Evolutionary conservation across 2,113 vertebrate genomes (phyloP).

Genomic region (Chionomys nivalis): DNA sequence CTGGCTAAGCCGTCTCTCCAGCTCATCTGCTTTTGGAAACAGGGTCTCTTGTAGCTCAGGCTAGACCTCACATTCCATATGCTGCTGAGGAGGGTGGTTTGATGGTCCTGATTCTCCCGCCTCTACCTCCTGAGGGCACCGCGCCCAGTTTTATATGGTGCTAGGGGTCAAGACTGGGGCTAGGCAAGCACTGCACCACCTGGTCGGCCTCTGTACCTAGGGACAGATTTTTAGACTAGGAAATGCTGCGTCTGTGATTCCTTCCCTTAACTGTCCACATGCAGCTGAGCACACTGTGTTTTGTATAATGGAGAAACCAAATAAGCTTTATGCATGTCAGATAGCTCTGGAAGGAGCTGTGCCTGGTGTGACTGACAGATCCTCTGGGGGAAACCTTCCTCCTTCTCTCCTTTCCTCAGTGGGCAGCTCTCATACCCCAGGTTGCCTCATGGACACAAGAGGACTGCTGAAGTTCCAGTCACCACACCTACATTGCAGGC

Average conservation of each 20-base stretch:
- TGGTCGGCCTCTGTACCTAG: no score
- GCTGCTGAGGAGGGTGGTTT: background rate
- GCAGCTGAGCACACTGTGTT: background rate
- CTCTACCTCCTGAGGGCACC: no score
- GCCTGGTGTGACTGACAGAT: background rate
- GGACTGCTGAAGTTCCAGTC: conserved; percentile 10
- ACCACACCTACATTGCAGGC: background rate
- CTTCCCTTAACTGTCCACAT: background rate
- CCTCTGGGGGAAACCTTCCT: background rate
- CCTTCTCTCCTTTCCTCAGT: background rate
- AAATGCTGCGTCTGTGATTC: background rate
- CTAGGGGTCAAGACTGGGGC: background rate
- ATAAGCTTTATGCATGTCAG: background rate
- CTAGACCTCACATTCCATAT: background rate
- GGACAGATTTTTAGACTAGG: background rate
- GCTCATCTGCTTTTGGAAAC: no score
- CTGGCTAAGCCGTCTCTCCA: background rate
- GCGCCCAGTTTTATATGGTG: background rate
- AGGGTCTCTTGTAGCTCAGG: background rate
- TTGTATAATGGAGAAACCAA: background rate
- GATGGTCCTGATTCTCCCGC: background rate
- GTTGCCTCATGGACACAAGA: background rate
- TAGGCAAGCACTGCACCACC: no score
- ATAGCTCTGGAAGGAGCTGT: background rate
- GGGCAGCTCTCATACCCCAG: background rate